phyloP scores from a whole-genome alignment of 1,140 invertebrate genomes.

The Neotoxoptera formosana region DNA sequence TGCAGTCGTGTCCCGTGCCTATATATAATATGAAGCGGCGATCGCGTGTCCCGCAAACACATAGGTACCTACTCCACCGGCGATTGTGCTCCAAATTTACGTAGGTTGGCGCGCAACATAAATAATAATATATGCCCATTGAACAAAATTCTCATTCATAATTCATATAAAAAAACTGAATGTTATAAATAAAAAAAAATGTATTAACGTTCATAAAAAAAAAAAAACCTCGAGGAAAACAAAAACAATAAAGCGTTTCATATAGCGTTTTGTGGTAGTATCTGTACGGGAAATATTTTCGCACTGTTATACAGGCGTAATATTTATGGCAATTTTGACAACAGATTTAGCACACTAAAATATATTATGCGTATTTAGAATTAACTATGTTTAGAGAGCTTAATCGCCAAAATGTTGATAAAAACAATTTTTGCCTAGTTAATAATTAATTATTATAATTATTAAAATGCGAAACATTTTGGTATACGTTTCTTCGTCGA shows the following conservation, averaged over 20 bases:
- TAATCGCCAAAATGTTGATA: not conserved
- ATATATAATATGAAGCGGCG: not conserved
- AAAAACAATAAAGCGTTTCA: not conserved
- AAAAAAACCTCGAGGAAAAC: not conserved
- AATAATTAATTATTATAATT: not conserved
- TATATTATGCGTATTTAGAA: not conserved
- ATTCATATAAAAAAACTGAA: not conserved
- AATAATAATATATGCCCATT: not conserved
- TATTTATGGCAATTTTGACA: not conserved
- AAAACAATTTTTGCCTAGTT: not conserved
- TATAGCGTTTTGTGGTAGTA: not conserved
- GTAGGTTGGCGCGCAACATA: not conserved
- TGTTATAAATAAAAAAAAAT: not conserved
- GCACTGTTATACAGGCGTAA: not conserved
- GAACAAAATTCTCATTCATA: slow-evolving; percentile 10
- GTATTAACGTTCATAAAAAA: not conserved
- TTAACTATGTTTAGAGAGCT: not conserved
- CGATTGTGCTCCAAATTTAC: not conserved
- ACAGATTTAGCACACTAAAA: not conserved
- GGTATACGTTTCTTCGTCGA: not conserved
- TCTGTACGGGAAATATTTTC: not conserved
- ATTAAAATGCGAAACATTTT: not conserved
- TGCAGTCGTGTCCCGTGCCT: not conserved
- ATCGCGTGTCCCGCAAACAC: not conserved
- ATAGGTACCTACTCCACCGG: not conserved